A percentile compares a stretch with the other conserved stretches of the same genome.
phyloP scores from a whole-genome alignment of 2,888 invertebrate genomes.

The Tiliacea aurago region DNA sequence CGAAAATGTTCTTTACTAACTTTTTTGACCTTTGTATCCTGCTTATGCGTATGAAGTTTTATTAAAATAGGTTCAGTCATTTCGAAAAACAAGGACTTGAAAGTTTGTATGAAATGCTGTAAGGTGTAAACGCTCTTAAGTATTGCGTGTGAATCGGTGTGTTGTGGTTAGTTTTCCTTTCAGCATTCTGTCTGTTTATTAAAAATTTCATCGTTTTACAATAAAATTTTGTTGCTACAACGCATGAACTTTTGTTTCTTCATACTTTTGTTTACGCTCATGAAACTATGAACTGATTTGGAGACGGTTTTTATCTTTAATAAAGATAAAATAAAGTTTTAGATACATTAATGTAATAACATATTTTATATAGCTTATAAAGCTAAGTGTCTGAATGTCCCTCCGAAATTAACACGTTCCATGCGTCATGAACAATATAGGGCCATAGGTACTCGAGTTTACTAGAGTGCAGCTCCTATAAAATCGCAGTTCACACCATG shows the following conservation, averaged over 20 bases:
- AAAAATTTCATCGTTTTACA: not conserved
- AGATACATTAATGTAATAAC: not conserved
- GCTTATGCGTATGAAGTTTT: too few species aligned
- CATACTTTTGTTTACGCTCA: not conserved
- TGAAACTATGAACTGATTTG: not conserved
- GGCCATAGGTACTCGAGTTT: too few species aligned
- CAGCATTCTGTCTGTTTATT: not conserved
- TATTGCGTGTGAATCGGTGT: conserved; percentile 30
- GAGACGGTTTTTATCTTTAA: not conserved
- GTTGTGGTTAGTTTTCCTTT: conserved; percentile 37
- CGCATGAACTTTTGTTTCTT: not conserved
- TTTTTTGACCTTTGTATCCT: too few species aligned
- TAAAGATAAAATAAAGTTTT: not conserved
- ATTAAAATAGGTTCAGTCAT: too few species aligned
- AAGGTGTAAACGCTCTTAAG: too few species aligned
- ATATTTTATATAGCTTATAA: not conserved
- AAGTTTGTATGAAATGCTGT: too few species aligned
- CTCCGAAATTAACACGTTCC: not conserved
- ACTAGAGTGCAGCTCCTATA: too few species aligned
- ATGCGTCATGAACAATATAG: too few species aligned
- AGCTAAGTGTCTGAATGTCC: not conserved
- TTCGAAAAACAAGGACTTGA: too few species aligned
- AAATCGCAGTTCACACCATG: too few species aligned
- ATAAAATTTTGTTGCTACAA: not conserved
- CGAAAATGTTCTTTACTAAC: too few species aligned